Evolutionary conservation across 1,140 invertebrate species (phyloP), one percentile per base, ranked within the genome.

Genomic region (Apis dorsata): DNA sequence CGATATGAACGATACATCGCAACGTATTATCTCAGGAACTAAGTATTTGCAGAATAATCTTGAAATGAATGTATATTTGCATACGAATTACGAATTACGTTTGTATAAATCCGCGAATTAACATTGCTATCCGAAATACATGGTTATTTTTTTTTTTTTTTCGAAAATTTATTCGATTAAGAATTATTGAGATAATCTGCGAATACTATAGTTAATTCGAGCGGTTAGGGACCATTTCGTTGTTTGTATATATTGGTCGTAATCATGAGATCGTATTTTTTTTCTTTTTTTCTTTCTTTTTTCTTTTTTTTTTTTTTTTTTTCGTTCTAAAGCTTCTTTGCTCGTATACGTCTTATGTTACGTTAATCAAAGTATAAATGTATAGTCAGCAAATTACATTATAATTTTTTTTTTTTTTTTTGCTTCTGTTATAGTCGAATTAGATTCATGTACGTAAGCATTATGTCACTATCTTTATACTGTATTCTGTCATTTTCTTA

Each of bases 211-310:
- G 85, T 79, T 75, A 21, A 53, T 70, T 19, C 51, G 83, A 44
- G 71, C 75, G 80, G 69, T 83, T 79, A 79, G 70, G 71, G 74
- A 86, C 66, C 81, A 86, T 87, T 86, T 86, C 72, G 81, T 87
- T 84, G 60, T 65, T 85, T 86, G 86, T 87, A 86, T 15, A 87
- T 86, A 87, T 65, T 86, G 24, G 59, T 63, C 69, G 21, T 63
- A 72, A 49, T 76, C 7, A 60, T 79, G 62, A 73, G 34, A 24
- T 83, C 74, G 57, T 73, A 44, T 44, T 44, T 44, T 7, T 44
- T 44, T 44, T 44, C 0, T 0, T 44, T 44, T 44, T 44, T 44
- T 44, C 0, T 44, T 3, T 34, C 2, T 34, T 34, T 34, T 34
- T 34, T 34, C 24, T 24, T 24, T 4, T 34, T 34, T 34, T 34